These are phyloP conservation scores for Okamejei kenojei DNA, from an alignment of 2,797 vertebrate genomes.

Conservation along the genomic window DNA sequence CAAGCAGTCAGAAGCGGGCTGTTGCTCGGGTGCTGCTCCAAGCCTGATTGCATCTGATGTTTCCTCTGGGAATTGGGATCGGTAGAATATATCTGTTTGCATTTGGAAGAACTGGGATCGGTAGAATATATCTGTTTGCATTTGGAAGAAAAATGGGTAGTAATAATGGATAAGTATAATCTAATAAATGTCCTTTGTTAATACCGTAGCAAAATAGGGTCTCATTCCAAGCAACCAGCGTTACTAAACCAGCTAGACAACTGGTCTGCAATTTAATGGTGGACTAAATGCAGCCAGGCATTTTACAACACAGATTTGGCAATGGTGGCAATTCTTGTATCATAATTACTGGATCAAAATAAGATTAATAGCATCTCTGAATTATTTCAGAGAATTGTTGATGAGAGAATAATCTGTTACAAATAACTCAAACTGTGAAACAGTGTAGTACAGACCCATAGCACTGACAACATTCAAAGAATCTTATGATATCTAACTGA, in stretches of 20 bases:
- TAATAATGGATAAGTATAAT: not conserved
- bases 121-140: too few relatives aligned
- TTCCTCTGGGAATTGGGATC: not conserved
- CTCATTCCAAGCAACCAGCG: not conserved
- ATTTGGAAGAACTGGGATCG: not conserved
- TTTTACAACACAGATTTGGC: not conserved
- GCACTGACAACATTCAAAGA: not conserved
- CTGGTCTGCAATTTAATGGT: not conserved
- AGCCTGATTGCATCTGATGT: not conserved
- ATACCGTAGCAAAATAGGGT: not conserved
- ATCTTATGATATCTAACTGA: not conserved
- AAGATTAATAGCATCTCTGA: not conserved
- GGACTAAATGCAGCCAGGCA: not conserved
- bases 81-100: not conserved
- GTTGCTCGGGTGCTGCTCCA: not conserved
- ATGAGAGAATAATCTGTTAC: not conserved
- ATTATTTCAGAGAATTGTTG: not conserved
- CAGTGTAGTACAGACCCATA: not conserved
- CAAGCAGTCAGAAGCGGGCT: not conserved
- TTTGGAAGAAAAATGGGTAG: not conserved
- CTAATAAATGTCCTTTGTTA: too few relatives aligned
- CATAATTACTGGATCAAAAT: not conserved
- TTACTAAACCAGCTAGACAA: not conserved
- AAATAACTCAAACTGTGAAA: not conserved
- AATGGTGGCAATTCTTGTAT: not conserved